phyloP scores from a whole-genome alignment of 1,140 invertebrate genomes.

The Pseudoatta argentina region DNA sequence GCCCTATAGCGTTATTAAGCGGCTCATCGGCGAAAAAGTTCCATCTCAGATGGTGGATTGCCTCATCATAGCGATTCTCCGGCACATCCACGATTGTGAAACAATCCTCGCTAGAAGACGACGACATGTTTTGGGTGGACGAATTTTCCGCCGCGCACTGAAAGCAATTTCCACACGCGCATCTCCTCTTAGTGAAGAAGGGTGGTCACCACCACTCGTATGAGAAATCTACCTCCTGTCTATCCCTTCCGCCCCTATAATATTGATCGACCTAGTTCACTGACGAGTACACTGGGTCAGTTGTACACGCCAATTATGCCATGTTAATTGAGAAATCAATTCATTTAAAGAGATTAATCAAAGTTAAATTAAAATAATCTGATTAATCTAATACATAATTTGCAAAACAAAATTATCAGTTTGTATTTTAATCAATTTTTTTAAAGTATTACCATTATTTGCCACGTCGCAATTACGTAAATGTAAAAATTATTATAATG shows the following conservation, averaged over 20 bases:
- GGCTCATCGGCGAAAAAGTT: slow-evolving; percentile 94
- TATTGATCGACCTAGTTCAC: slow-evolving; percentile 86
- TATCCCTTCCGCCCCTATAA: slow-evolving; percentile 75
- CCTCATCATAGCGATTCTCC: slow-evolving; percentile 87
- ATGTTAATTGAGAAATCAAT: not conserved
- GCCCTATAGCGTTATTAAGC: slow-evolving; percentile 90
- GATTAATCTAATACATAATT: not conserved
- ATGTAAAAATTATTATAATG: not conserved
- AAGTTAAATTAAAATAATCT: slow-evolving; percentile 3
- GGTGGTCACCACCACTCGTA: slow-evolving; percentile 65
- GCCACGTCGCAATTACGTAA: not conserved
- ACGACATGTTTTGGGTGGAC: slow-evolving; percentile 79
- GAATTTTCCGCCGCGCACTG: slow-evolving; percentile 76
- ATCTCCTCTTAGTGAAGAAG: slow-evolving; percentile 75
- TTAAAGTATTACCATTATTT: not conserved
- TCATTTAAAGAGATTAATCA: slow-evolving; percentile 12
- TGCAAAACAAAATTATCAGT: not conserved
- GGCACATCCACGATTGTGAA: slow-evolving; percentile 83
- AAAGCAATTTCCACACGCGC: slow-evolving; percentile 75
- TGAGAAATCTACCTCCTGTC: slow-evolving; percentile 72
- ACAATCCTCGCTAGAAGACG: slow-evolving; percentile 60
- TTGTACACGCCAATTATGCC: slow-evolving; percentile 33
- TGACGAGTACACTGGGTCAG: slow-evolving; percentile 66
- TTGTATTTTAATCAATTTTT: slow-evolving; percentile 2
- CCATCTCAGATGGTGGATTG: slow-evolving; percentile 90